Conservation (phyloP, 1,140 invertebrate species). For the Sinella curviseta region DNA sequence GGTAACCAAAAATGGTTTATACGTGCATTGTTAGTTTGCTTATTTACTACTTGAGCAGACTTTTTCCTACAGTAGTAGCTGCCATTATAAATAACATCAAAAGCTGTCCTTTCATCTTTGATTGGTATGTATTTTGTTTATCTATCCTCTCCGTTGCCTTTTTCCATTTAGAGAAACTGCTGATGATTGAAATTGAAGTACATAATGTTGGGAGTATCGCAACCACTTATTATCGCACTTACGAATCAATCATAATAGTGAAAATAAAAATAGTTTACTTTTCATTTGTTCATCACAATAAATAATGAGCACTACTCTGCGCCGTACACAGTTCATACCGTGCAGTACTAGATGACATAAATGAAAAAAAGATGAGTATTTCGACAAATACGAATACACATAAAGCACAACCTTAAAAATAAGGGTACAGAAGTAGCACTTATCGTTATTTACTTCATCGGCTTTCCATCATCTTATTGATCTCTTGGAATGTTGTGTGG, state of each 20-base stretch:
- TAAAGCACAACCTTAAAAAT: not conserved
- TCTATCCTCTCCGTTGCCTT: not conserved
- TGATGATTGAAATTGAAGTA: not conserved
- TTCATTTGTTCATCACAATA: not conserved
- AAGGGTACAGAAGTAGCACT: not conserved
- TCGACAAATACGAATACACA: constrained; percentile 5
- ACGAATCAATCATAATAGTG: constrained; percentile 7
- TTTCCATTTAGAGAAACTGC: not conserved
- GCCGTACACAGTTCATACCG: no score
- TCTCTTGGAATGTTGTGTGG: constrained; percentile 10
- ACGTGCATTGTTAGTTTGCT: no score
- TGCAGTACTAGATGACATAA: not conserved
- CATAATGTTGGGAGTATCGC: not conserved
- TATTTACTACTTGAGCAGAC: no score
- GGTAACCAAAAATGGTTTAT: no score
- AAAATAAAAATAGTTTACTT: constrained; percentile 5
- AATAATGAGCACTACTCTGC: no score
- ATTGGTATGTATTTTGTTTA: not conserved
- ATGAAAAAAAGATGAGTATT: not conserved
- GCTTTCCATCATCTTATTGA: constrained; percentile 17
- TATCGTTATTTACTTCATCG: constrained; percentile 13
- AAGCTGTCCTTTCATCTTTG: not conserved
- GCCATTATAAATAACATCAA: no score
- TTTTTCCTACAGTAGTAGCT: no score
- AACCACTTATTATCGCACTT: constrained; percentile 15